phyloP scores from a whole-genome alignment of 2,797 vertebrate genomes.

The Numenius phaeopus region DNA sequence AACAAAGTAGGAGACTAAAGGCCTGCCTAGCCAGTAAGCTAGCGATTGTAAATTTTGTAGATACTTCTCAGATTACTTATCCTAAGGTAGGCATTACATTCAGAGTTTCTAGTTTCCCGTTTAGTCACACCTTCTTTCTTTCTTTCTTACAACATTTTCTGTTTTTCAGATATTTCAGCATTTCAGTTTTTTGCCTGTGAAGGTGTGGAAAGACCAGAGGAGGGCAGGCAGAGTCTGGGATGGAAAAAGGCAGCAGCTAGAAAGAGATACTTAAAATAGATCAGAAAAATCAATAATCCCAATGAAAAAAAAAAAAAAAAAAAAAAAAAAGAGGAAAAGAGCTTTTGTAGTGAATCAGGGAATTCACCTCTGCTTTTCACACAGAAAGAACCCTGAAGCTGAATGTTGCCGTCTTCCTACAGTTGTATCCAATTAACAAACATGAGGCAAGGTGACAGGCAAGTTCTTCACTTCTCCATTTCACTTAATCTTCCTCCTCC shows the following conservation, averaged over 20 bases:
- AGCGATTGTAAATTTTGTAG: not conserved
- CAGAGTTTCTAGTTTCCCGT: not conserved
- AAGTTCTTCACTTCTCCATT: conserved; percentile 8
- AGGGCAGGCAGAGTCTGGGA: conserved; percentile 57
- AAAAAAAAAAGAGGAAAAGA: not conserved
- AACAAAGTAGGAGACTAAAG: not conserved
- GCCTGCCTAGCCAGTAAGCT: not conserved
- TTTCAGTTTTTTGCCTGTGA: conserved; percentile 47
- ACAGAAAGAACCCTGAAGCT: not conserved
- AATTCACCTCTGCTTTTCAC: not conserved
- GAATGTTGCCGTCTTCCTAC: not conserved
- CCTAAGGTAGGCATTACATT: not conserved
- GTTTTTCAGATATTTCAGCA: not conserved
- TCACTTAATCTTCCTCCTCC: not conserved
- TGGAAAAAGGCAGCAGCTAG: not conserved
- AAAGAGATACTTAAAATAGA: conserved; percentile 22
- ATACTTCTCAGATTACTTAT: not conserved
- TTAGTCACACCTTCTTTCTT: not conserved
- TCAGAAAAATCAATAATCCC: conserved; percentile 40
- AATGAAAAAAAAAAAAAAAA: not conserved
- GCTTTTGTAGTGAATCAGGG: not conserved
- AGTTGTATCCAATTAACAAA: not conserved
- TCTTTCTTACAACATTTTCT: not conserved
- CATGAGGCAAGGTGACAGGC: conserved; percentile 11
- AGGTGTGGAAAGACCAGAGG: conserved; percentile 66